Evolutionary conservation across 1,140 invertebrate genomes (phyloP), one percentile per base, ranked within the genome.

Genomic region (Chlorops oryzae): DNA sequence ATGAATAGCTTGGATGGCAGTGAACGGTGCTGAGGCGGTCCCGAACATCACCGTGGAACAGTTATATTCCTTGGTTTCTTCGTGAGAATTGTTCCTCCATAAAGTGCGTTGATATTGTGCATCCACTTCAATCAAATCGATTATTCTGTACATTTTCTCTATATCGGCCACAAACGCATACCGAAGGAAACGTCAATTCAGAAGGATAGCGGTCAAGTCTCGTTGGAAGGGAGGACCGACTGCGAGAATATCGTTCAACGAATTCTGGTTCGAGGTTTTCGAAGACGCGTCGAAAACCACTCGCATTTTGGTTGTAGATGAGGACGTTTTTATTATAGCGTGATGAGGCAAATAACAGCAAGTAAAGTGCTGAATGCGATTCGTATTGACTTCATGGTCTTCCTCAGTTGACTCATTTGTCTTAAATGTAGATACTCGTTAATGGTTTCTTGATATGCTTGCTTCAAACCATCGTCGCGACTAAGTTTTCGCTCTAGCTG

Each of bases 371-470:
- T 67, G 61, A 6, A 73, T 43, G 32, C 56, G 35, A 13, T 18
- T 17, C 18, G 61, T 32, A 1, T 44, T 2, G 12, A 62, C 37
- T 34, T 64, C 51, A 2, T 63, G 48, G 37, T 57, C n/a, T n/a
- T n/a, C n/a, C n/a, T 62, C 32, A 62, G 52, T 44, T 69, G 63
- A 37, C 51, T 58, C 54, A 73, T 67, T 49, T 73, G 65, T 9
- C 61, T 63, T 10, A 65, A 55, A 3, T 59, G 47, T 5, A 66
- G 13, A 52, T 64, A 74, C 47, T 71, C 66, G 50, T 66, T 56
- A 54, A 69, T 63, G 20, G 54, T 56, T 55, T 54, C 23, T 15
- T 41, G 25, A 35, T 61, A 55, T 21, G 52, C n/a, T 22, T 37
- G 21, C 34, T 47, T 47, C 6, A 57, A 25, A 12, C 49, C 32